A percentile compares a stretch with the other conserved stretches of the same genome.
Conservation (phyloP, 2,888 invertebrate genomes). For the Drosophila monieri region DNA sequence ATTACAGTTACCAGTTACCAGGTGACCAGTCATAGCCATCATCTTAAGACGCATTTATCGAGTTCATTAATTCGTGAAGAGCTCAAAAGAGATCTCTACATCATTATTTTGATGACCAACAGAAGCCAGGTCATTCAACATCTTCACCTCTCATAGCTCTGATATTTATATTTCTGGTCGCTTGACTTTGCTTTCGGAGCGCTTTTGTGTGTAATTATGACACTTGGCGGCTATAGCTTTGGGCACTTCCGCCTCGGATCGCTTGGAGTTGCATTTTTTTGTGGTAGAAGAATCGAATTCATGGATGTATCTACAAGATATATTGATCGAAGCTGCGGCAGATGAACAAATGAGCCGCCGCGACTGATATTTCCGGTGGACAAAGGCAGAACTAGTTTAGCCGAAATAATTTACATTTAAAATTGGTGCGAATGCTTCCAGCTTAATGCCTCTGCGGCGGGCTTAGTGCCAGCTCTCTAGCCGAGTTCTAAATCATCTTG, state of each 20-base stretch:
- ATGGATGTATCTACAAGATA: background rate
- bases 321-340: conserved; percentile 7
- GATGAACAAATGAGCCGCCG: conserved; percentile 32
- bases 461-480: conserved; percentile 37
- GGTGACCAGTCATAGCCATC: conserved; percentile 20
- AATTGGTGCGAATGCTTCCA: conserved; percentile 36
- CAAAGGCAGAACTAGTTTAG: conserved; percentile 29
- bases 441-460: conserved; percentile 22
- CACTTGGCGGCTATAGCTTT: conserved; percentile 59
- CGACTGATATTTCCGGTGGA: conserved; percentile 60
- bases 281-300: background rate
- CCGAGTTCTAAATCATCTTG: conserved; percentile 63
- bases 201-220: conserved; percentile 66
- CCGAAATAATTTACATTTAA: conserved; percentile 60
- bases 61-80: conserved; percentile 72
- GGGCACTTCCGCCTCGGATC: conserved; percentile 58
- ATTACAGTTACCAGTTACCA: conserved; percentile 42
- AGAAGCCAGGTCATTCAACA: conserved; percentile 59
- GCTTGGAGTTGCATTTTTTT: conserved; percentile 17
- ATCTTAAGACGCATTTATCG: conserved; percentile 40
- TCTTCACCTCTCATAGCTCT: conserved; percentile 2
- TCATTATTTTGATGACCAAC: conserved; percentile 53
- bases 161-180: conserved; percentile 35
- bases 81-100: conserved; percentile 3
- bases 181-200: conserved; percentile 35